phyloP scores from a whole-genome alignment of 2,113 vertebrate genomes.

The Acrocephalus kingi region DNA sequence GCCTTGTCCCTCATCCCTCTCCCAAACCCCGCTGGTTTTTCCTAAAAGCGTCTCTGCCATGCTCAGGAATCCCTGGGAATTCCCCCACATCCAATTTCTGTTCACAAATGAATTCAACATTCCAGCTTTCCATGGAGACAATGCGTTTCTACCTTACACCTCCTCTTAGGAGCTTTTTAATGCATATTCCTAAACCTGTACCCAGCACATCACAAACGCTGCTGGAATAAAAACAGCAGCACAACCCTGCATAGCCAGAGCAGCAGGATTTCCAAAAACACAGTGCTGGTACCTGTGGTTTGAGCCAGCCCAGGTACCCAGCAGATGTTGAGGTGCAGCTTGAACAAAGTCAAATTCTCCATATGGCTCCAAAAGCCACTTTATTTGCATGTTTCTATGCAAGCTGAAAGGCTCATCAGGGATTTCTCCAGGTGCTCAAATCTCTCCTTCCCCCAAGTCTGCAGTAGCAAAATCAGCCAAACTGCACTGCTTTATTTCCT shows the following conservation, averaged over 20 bases:
- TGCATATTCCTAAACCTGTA: fast-evolving
- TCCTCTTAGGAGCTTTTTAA: no score
- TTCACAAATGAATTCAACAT: not conserved
- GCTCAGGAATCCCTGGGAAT: not conserved
- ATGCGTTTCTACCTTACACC: fast-evolving
- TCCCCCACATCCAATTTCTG: not conserved
- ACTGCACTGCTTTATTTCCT: not conserved
- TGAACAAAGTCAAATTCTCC: not conserved
- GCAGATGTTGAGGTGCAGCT: not conserved
- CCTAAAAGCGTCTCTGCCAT: not conserved
- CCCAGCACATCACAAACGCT: not conserved
- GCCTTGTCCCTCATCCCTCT: no score
- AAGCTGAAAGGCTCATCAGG: not conserved
- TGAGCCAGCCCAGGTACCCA: not conserved
- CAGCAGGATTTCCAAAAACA: not conserved
- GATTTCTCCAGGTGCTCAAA: not conserved
- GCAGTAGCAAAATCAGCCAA: not conserved
- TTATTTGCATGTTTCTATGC: not conserved
- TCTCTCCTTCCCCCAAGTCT: not conserved
- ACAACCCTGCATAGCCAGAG: not conserved
- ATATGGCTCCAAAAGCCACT: not conserved
- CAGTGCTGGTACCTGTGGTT: not conserved
- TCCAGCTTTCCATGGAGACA: no score
- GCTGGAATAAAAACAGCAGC: not conserved
- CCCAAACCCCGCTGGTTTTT: fast-evolving